These are phyloP conservation scores for Alviniconcha strummeri DNA, from an alignment of 2,888 invertebrate genomes.

Conservation along the genomic window DNA sequence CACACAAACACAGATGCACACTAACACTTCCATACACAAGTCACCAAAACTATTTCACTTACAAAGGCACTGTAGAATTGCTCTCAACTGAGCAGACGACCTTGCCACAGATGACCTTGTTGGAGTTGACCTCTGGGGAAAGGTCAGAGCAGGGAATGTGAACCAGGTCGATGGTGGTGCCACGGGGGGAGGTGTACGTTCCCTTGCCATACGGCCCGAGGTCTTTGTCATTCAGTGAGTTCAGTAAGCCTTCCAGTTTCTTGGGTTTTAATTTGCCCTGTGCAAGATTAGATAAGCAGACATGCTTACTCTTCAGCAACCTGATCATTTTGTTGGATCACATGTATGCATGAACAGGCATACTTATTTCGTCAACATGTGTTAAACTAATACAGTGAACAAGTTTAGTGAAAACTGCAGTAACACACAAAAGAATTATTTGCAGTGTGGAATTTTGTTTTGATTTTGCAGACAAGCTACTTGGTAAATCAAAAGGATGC, in stretches of 20 bases:
- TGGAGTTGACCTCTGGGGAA: slow-evolving; percentile 79
- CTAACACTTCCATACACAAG: no score
- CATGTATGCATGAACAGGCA: no score
- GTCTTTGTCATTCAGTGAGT: slow-evolving; percentile 75
- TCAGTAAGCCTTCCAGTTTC: slow-evolving; percentile 81
- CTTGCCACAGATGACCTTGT: slow-evolving; percentile 83
- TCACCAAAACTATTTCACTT: neutral
- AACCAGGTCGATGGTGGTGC: slow-evolving; percentile 76
- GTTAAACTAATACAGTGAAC: no score
- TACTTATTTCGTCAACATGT: no score
- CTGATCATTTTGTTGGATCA: no score
- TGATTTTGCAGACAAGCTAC: no score
- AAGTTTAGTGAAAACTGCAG: no score
- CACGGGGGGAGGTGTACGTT: slow-evolving; percentile 76
- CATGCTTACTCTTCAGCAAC: neutral
- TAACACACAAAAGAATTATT: no score
- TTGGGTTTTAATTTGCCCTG: slow-evolving; percentile 84
- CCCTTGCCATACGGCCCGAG: slow-evolving; percentile 82
- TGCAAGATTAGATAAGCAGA: neutral
- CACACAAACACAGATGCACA: no score
- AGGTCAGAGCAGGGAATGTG: slow-evolving; percentile 77
- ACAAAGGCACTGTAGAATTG: slow-evolving; percentile 38
- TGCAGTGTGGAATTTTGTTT: no score
- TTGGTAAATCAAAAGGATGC: no score
- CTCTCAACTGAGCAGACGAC: slow-evolving; percentile 81